phyloP scores from a whole-genome alignment of 92 coral and sea anemone species.

The Epizoanthus illoricatus region DNA sequence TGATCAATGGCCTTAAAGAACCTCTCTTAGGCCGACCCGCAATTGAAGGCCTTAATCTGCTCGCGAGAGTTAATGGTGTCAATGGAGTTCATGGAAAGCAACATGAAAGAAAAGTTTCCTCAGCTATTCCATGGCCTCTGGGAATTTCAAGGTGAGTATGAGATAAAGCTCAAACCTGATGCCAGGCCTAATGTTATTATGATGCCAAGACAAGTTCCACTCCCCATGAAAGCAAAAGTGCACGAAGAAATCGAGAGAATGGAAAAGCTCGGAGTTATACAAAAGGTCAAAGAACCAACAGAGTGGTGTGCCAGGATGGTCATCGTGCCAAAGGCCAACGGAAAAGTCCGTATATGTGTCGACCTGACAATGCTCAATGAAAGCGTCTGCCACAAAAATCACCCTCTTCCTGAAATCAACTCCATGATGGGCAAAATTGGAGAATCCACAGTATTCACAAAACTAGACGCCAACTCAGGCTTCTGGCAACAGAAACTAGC shows the following conservation, averaged over 20 bases:
- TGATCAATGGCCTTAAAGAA: conserved; percentile 30
- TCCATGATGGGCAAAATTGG: conserved; percentile 48
- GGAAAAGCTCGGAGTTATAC: too few relatives aligned
- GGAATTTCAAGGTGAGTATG: too few relatives aligned
- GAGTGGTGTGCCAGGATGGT: conserved; percentile 61
- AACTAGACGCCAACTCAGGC: conserved; percentile 51
- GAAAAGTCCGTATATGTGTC: conserved; percentile 43
- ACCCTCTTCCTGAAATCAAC: conserved; percentile 52
- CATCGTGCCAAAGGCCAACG: conserved; percentile 40
- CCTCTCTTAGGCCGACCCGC: conserved; percentile 57
- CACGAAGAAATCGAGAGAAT: too few relatives aligned
- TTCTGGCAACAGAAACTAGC: conserved; percentile 60
- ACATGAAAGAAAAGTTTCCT: conserved; percentile 31
- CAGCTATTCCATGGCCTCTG: too few relatives aligned
- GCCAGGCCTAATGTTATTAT: conserved; percentile 43
- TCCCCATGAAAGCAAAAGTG: conserved; percentile 50
- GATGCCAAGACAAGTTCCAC: conserved; percentile 48
- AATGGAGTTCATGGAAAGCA: neutral
- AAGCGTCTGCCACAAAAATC: conserved; percentile 41
- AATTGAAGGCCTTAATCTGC: conserved; percentile 40
- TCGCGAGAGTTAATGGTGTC: conserved; percentile 5
- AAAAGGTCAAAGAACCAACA: too few relatives aligned
- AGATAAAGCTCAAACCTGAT: too few relatives aligned
- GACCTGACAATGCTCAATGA: conserved; percentile 49
- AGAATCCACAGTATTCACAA: conserved; percentile 49